Conservation (phyloP, 1,140 invertebrate genomes). For the Ganaspis sp. region DNA sequence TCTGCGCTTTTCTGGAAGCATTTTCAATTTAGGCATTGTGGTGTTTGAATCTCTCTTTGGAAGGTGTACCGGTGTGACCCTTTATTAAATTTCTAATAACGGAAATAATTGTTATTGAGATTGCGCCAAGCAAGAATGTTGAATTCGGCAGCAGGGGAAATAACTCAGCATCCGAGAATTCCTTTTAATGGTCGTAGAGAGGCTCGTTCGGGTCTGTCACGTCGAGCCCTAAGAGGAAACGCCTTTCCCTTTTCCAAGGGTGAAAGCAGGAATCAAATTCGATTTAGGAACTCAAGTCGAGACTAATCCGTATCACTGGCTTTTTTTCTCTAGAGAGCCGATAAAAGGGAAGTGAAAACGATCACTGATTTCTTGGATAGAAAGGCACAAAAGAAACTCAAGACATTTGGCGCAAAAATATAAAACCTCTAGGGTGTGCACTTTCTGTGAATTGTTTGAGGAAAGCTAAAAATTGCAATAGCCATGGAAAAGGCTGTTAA, state of each 20-base stretch:
- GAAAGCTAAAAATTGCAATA: no score
- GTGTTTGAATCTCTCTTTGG: background rate
- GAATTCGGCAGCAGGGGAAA: constrained; percentile 41
- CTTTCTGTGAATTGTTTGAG: no score
- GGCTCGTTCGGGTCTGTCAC: background rate
- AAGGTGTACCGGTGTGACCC: constrained; percentile 33
- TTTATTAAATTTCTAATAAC: constrained; percentile 72
- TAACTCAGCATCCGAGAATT: background rate
- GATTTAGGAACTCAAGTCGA: constrained; percentile 22
- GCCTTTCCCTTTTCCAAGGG: background rate
- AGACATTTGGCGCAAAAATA: no score
- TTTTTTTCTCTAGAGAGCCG: background rate
- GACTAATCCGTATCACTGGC: constrained; percentile 21
- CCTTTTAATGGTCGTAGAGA: constrained; percentile 15
- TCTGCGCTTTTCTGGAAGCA: no score
- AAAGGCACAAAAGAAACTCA: background rate
- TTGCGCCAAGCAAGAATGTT: constrained; percentile 48
- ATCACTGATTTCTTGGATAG: background rate
- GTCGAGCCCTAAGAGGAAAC: constrained; percentile 18
- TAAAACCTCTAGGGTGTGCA: no score
- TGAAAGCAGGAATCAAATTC: constrained; percentile 24
- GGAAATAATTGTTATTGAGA: constrained; percentile 71
- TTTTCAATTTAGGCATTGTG: background rate
- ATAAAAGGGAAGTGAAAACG: constrained; percentile 27
- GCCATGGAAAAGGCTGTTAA: no score